These are phyloP conservation scores for Pempheris klunzingeri DNA, from an alignment of 2,797 vertebrate genomes.

Conservation along the genomic window DNA sequence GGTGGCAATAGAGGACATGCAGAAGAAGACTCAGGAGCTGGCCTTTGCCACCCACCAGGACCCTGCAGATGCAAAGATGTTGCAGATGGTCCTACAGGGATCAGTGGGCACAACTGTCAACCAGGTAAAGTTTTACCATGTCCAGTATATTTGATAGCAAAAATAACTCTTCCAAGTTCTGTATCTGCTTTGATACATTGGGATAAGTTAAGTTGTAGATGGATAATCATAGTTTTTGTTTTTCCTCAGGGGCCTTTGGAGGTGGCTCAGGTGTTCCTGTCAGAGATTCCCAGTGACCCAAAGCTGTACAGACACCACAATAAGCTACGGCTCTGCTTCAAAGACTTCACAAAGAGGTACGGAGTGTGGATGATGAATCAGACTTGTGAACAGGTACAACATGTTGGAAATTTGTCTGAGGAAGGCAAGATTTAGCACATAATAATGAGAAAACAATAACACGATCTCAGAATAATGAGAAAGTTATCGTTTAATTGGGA, in stretches of 20 bases:
- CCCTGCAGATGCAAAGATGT: constrained; percentile 97
- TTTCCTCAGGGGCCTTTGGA: constrained; percentile 93
- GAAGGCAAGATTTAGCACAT: background rate
- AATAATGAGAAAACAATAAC: background rate
- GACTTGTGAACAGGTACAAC: background rate
- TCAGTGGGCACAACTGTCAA: constrained; percentile 99
- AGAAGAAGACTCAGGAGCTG: constrained; percentile 98
- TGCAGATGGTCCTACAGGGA: constrained; percentile 98
- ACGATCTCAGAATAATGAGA: background rate
- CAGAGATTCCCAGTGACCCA: constrained; percentile 97
- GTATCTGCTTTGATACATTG: background rate
- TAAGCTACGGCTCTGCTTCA: constrained; percentile 98
- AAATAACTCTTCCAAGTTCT: no score
- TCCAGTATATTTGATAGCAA: background rate
- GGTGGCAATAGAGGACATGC: constrained; percentile 99
- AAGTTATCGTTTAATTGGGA: background rate
- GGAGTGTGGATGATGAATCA: background rate
- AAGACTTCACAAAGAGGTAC: constrained; percentile 99
- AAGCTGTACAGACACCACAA: constrained; percentile 99
- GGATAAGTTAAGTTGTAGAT: background rate
- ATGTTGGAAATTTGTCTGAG: background rate
- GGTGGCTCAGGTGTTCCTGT: constrained; percentile 98
- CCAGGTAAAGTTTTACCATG: constrained; percentile 85
- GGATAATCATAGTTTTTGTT: background rate
- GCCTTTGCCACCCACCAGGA: constrained; percentile 99